Conservation (phyloP, 2,888 invertebrate species). For the Thymelicus acteon region DNA sequence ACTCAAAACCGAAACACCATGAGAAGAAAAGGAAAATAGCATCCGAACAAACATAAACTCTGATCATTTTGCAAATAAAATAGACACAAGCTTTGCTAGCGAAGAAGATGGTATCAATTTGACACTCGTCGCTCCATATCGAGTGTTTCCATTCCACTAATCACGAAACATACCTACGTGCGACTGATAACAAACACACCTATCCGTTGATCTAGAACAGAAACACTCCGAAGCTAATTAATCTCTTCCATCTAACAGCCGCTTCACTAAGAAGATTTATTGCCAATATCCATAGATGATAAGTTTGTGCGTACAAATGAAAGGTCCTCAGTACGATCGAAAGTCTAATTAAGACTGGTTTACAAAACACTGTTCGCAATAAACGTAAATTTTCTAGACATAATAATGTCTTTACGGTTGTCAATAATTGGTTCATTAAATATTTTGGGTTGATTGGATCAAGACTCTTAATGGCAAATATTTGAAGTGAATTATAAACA, state of each 20-base stretch:
- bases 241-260: conserved; percentile 58
- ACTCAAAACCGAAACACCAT: neutral
- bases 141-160: conserved; percentile 63
- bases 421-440: conserved; percentile 71
- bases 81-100: conserved; percentile 52
- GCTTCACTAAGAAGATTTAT: conserved; percentile 59
- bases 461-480: conserved; percentile 54
- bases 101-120: conserved; percentile 63
- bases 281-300: conserved; percentile 52
- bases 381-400: conserved; percentile 66
- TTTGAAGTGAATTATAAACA: conserved; percentile 55
- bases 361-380: conserved; percentile 53
- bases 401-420: conserved; percentile 68
- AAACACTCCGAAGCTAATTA: conserved; percentile 69
- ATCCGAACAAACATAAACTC: conserved; percentile 40
- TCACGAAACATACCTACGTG: conserved; percentile 68
- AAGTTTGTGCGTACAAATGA: conserved; percentile 49
- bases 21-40: neutral
- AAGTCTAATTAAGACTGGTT: conserved; percentile 60
- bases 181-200: conserved; percentile 47
- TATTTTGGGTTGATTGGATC: conserved; percentile 64
- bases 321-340: conserved; percentile 39
- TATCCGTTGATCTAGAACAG: conserved; percentile 65
- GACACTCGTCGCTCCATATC: conserved; percentile 69
- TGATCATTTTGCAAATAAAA: conserved; percentile 49